Evolutionary conservation across 30 jellyfish, hydroid and myxozoan genomes (phyloP), one percentile per base, ranked within the genome.

Genomic region (Hydractinia echinata): DNA sequence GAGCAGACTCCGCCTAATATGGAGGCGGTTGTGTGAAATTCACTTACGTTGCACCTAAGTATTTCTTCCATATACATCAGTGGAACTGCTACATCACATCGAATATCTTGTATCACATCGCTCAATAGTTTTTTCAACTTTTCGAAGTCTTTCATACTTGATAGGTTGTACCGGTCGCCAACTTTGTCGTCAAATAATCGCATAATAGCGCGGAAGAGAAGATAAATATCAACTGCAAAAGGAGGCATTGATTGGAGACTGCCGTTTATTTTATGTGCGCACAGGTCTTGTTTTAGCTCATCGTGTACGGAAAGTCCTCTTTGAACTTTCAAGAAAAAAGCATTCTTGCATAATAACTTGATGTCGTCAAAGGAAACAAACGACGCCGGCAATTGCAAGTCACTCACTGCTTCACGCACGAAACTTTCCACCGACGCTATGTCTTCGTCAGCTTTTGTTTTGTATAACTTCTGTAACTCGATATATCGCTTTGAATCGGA

Each of bases 401-500:
- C 87, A 21, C 16, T 51, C 53, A 80, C 5, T 9, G 69, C 68
- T 51, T 80, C 84, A 10, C 68, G 66, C 39, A 80, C 87, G 67
- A 61, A 49, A 60, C 66, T 55, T 15, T 20, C 60, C 19, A 80
- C 49, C 16, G 20, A 5, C 21, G 15, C 51, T 5, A 49, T 56
- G 60, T 80, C 87, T 15, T 14, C 70, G n/a, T 80, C 60, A 13
- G 87, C 87, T 30, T 80, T 80, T 30, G 20, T 80, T 67, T 80
- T 80, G 70, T 81, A 90, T 85, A 85, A 77, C 49, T 76, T 90
- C 81, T 90, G 97, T 20, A 90, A 84, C 70, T 90, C 83, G 15
- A 90, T 90, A 68, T 85, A 90, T 74, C 94, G 69, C 16, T 79
- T 89, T 6, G 97, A 90, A 74, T 90, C 97, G 9, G 95, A 90